These are phyloP conservation scores for Toxotes lorentzi DNA, from an alignment of 2,797 vertebrate genomes.

Conservation along the genomic window DNA sequence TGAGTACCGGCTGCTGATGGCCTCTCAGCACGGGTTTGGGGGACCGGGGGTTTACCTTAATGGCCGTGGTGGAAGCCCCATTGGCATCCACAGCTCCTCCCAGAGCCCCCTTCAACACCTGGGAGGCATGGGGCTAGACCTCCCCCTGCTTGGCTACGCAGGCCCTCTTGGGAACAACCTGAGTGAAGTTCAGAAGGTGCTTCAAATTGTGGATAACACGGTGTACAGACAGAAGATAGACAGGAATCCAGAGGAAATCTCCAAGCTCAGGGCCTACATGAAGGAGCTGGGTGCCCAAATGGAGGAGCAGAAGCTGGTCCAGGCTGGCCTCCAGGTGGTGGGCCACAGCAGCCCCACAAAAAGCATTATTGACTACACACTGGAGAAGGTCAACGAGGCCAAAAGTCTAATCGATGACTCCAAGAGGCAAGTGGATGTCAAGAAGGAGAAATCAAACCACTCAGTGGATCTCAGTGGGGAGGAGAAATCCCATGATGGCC, in stretches of 20 bases:
- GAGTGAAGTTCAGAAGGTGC: constrained; percentile 95
- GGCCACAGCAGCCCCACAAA: constrained; percentile 93
- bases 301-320: constrained; percentile 91
- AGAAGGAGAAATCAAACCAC: constrained; percentile 91
- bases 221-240: constrained; percentile 95
- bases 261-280: constrained; percentile 95
- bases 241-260: constrained; percentile 92
- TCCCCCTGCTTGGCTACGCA: constrained; percentile 88
- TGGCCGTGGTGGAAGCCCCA: constrained; percentile 89
- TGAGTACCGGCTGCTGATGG: constrained; percentile 93
- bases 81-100: constrained; percentile 90
- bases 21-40: constrained; percentile 89
- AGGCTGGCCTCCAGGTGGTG: constrained; percentile 89
- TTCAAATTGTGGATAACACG: constrained; percentile 97
- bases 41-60: constrained; percentile 91
- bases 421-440: constrained; percentile 90
- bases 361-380: constrained; percentile 95
- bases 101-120: constrained; percentile 94
- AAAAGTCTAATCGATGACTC: constrained; percentile 93
- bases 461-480: constrained; percentile 87
- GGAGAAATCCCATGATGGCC: constrained; percentile 90
- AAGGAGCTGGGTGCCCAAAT: constrained; percentile 93
- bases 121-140: constrained; percentile 90
- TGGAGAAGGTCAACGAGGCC: constrained; percentile 97
- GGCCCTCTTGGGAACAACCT: constrained; percentile 89